Conservation (phyloP, 2,888 invertebrate genomes). For the Meloe dianella region DNA sequence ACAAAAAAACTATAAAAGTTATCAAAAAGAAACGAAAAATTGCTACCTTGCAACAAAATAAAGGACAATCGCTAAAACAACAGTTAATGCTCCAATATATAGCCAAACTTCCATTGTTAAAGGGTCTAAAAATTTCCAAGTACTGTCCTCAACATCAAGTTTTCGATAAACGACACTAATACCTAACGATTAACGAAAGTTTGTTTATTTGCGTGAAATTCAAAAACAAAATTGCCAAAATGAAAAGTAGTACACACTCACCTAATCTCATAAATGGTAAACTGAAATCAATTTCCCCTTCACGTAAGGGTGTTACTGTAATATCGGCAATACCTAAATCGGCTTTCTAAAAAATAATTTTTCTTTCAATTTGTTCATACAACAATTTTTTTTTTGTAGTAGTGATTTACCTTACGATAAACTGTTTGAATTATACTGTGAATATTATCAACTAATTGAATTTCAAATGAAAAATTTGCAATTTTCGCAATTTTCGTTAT, state of each 20-base stretch:
- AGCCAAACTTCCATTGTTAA: slow-evolving; percentile 86
- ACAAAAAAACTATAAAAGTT: neutral
- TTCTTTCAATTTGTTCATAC: too few species aligned
- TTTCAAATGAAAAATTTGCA: slow-evolving; percentile 66
- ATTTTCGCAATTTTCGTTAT: slow-evolving; percentile 74
- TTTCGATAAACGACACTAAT: slow-evolving; percentile 14
- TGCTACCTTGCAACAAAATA: slow-evolving; percentile 71
- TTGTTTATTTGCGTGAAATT: too few species aligned
- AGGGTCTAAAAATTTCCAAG: slow-evolving; percentile 77
- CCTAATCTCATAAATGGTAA: slow-evolving; percentile 26
- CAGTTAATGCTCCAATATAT: slow-evolving; percentile 83
- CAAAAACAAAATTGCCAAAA: too few species aligned
- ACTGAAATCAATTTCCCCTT: slow-evolving; percentile 24
- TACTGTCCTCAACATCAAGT: neutral
- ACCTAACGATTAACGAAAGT: slow-evolving; percentile 57
- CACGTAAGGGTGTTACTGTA: slow-evolving; percentile 22
- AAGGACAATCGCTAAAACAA: slow-evolving; percentile 79
- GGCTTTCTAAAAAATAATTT: slow-evolving; percentile 20
- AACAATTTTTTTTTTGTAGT: neutral
- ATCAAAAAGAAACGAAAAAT: neutral
- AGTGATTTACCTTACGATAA: neutral
- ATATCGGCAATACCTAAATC: slow-evolving; percentile 21
- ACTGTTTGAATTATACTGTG: neutral
- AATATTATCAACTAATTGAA: slow-evolving; percentile 62
- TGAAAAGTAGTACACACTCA: too few species aligned